A percentile compares a stretch with the other conserved stretches of the same genome.
These are phyloP conservation scores for Meloidogyne floridensis DNA, from an alignment of 1,140 invertebrate genomes.

Conservation along the genomic window DNA sequence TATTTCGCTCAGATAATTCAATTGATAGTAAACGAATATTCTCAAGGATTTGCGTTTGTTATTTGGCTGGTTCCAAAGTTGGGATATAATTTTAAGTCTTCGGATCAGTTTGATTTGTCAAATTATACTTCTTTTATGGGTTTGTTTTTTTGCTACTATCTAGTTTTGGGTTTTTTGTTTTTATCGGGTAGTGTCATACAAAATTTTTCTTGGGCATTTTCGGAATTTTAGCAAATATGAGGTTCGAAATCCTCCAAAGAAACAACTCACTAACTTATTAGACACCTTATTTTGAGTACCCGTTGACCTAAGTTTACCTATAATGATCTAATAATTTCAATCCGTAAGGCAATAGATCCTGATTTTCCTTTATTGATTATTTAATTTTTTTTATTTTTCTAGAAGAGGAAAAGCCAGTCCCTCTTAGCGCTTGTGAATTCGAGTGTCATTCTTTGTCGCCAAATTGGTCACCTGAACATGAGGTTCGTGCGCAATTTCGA, in stretches of 20 bases:
- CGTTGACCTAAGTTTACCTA: no score
- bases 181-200: no score
- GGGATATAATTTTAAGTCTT: background rate
- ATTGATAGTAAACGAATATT: slow-evolving; percentile 11
- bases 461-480: background rate
- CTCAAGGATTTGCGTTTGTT: slow-evolving; percentile 1
- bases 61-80: slow-evolving; percentile 20
- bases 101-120: background rate
- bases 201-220: no score
- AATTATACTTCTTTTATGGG: background rate
- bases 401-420: slow-evolving; percentile 17
- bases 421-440: slow-evolving; percentile 9
- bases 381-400: background rate
- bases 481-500: background rate
- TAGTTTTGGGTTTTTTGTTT: no score
- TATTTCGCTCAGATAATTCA: slow-evolving; percentile 13
- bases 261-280: no score
- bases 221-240: no score
- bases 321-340: no score
- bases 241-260: no score
- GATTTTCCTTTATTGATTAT: background rate
- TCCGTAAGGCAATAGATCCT: no score
- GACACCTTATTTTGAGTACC: no score
- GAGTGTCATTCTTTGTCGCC: slow-evolving; percentile 7
- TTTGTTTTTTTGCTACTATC: background rate